Evolutionary conservation across 2,113 vertebrate genomes (phyloP), one percentile per base, ranked within the genome.

Genomic region (Scophthalmus maximus): DNA sequence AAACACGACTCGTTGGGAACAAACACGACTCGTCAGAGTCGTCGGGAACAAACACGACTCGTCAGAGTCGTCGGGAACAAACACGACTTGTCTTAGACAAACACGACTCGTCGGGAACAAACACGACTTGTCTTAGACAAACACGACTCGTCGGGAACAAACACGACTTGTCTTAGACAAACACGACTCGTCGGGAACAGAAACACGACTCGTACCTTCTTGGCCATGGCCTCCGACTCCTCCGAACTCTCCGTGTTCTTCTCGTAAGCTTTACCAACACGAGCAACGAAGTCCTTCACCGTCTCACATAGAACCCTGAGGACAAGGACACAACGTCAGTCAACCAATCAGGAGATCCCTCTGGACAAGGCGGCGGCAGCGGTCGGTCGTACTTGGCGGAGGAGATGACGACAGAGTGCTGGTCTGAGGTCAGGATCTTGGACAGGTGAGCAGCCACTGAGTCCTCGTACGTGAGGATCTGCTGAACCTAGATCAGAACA

Each of bases 201-300:
- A n/a, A 42, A 42, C 17, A n/a, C 8, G 42, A 46, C 4, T 15
- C 23, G 2, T 83, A 98, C 98, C 97, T 99, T 99, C 85, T 94
- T 96, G 85, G 97, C 95, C 98, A 99, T 98, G 85, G 92, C 92
- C 34, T 98, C 96, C 0, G 97, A 98, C 74, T 99, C 97, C 64
- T 95, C 95, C 0, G 95, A 96, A 75, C 91, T 96, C 92, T 99
- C 97, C 0, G 95, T 95, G 71, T 96, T 94, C 87, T 94, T 98
- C 89, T 99, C 97, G 0, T 98, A 98, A 2, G 97, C 96, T 81
- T 95, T 97, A 1, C 98, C 98, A 40, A 96, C 96, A 20, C 96
- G 96, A 49, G 98, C 98, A 78, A 99, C 98, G 26, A 99, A 99
- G 89, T 98, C 98, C 92, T 99, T 99, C 75, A 99, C 98, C 0